phyloP scores from a whole-genome alignment of 2,888 invertebrate species.

The Andricus quercusramuli region DNA sequence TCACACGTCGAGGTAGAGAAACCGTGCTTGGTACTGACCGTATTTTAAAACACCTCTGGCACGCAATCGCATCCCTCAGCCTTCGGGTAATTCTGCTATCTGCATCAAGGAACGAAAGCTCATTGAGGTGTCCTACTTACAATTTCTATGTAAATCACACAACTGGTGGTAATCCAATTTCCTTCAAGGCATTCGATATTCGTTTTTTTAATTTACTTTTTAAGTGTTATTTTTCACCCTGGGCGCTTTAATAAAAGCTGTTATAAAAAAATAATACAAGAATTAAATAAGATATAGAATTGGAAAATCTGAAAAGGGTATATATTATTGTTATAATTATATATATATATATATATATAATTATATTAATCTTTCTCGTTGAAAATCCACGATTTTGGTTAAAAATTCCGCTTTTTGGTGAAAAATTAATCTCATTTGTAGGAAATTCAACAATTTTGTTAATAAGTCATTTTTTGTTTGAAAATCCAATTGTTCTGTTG shows the following conservation, averaged over 20 bases:
- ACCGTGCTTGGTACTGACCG: conserved; percentile 36
- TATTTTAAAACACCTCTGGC: conserved; percentile 29
- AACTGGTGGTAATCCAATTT: background rate
- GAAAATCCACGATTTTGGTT: no score
- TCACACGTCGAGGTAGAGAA: conserved; percentile 26
- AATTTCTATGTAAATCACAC: conserved; percentile 15
- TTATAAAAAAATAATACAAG: background rate
- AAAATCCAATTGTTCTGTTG: no score
- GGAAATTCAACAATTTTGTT: no score
- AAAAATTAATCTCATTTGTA: no score
- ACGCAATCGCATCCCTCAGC: conserved; percentile 31
- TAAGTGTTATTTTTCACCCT: background rate
- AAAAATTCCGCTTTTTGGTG: no score
- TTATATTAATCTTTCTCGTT: no score
- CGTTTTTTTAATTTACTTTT: background rate
- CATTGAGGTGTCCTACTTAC: conserved; percentile 27
- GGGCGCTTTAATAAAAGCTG: background rate
- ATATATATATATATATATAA: no score
- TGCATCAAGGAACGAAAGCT: conserved; percentile 23
- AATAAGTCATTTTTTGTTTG: no score
- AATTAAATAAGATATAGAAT: background rate
- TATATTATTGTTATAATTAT: no score
- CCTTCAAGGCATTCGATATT: background rate
- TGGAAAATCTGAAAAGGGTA: no score
- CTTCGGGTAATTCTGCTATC: conserved; percentile 25